Percentiles rank a stretch among this genome's conserved stretches.
These are phyloP conservation scores for Copsychus sechellarum DNA, from an alignment of 2,113 vertebrate genomes.

Conservation along the genomic window DNA sequence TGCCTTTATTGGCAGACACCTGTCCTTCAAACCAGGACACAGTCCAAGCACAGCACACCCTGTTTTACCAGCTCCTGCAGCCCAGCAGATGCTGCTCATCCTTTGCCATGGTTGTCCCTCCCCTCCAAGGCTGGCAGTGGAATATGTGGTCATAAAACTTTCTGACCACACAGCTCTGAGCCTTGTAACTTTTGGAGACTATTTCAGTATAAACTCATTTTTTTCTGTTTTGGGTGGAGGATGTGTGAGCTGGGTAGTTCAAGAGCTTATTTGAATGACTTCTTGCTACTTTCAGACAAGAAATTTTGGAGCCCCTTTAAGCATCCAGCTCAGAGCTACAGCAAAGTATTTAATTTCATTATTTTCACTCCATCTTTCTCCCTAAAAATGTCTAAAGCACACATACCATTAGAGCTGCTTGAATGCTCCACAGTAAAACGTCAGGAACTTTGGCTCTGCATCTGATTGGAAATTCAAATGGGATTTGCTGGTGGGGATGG, in stretches of 20 bases:
- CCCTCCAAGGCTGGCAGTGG: background rate
- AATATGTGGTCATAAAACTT: fast-evolving
- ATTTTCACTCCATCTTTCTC: background rate
- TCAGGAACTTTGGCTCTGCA: background rate
- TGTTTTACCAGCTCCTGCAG: background rate
- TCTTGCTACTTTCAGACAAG: background rate
- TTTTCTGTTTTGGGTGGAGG: background rate
- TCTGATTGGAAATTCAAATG: conserved; percentile 23
- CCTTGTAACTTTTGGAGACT: background rate
- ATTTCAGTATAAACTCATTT: background rate
- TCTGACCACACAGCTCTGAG: background rate
- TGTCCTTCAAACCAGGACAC: too few species aligned
- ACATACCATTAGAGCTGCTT: background rate
- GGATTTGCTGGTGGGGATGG: background rate
- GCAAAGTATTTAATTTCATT: background rate
- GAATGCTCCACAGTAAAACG: background rate
- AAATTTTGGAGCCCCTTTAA: background rate
- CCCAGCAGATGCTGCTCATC: background rate
- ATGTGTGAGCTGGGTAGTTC: background rate
- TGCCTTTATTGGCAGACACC: too few species aligned
- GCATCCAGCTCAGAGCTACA: background rate
- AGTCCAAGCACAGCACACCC: background rate
- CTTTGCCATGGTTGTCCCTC: fast-evolving
- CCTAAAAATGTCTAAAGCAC: background rate
- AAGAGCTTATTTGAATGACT: background rate